Base-by-base conservation (phyloP, 2,797 vertebrate species). In the Spinibarbus caldwelli region DNA sequence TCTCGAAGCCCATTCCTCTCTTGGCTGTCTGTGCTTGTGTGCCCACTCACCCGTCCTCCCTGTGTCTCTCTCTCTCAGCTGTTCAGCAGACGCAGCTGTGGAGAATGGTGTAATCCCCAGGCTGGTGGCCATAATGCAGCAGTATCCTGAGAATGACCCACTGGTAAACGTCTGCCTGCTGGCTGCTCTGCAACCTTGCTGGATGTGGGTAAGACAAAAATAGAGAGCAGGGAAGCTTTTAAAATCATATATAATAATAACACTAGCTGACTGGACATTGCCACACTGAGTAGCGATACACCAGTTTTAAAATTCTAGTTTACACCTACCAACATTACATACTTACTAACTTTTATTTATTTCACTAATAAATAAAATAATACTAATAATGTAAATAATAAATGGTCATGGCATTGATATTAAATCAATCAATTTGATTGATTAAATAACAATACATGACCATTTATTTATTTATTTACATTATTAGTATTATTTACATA, bases 181-280 rank as follows among this genome's bases (percentile, higher is more conserved):
- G 93, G 97, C 97, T n/a, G 21, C 93, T 98, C 86, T 97, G 95
- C 89, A 97, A 96, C 86, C 94, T 98, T 68, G 96, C 96, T 83
- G 96, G 96, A 97, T 62, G 94, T 98, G 88, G 97, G 97, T 98
- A 90, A 95, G 89, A 88, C 19, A 66, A 73, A 85, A 62, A 62
- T 80, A 73, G 34, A 68, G 41, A 21, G 29, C n/a, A 38, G 11
- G n/a, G 6, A 67, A 66, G 41, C 52, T 10, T 10, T 64, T 67
- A 66, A 52, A 54, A 68, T 70, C 23, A 81, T 70, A 47, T 11
- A 47, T 19, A 41, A 62, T 19, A 43, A 45, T 82, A 80, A 47
- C 26, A 36, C 31, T 57, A 15, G 64, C 66, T 57, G 47, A 29
- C 14, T 29, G 47, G 11, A 71, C 49, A 81, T 21, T 41, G 47